phyloP scores from a whole-genome alignment of 2,797 vertebrate species.

The Mus caroli region DNA sequence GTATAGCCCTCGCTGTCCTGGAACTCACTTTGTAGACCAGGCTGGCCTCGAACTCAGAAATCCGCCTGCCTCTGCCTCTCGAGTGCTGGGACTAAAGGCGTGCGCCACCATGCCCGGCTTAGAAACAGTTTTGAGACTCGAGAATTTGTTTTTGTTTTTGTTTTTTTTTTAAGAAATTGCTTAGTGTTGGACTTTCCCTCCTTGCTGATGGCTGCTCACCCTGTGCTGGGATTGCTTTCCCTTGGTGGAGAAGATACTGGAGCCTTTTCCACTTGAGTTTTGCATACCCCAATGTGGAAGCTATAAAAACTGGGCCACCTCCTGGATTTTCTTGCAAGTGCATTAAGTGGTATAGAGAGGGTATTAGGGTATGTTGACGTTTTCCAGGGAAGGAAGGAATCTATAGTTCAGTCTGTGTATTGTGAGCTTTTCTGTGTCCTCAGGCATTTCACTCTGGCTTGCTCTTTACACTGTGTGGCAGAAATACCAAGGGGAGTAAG shows the following conservation, averaged over 20 bases:
- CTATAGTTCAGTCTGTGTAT: too few relatives aligned
- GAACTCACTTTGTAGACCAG: too few relatives aligned
- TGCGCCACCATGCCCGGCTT: too few relatives aligned
- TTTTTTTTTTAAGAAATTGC: too few relatives aligned
- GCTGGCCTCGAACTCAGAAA: too few relatives aligned
- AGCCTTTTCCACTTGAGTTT: background rate
- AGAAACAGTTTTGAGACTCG: background rate
- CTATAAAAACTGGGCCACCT: background rate
- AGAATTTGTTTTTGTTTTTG: too few relatives aligned
- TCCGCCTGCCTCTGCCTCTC: too few relatives aligned
- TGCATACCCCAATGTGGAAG: accelerated
- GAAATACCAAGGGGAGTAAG: background rate
- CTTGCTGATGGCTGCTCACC: background rate
- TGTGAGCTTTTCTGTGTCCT: background rate
- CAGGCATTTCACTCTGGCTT: too few relatives aligned
- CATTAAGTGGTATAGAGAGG: too few relatives aligned
- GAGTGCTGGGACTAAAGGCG: too few relatives aligned
- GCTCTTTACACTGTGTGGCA: accelerated
- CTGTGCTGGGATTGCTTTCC: background rate
- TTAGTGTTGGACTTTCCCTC: background rate
- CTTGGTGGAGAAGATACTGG: background rate
- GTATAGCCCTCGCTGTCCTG: too few relatives aligned
- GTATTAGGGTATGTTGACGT: background rate
- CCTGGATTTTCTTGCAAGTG: background rate
- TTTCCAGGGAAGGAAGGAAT: background rate